These are phyloP conservation scores for Thripadectes ignobilis DNA, from an alignment of 2,797 vertebrate genomes.

Conservation along the genomic window DNA sequence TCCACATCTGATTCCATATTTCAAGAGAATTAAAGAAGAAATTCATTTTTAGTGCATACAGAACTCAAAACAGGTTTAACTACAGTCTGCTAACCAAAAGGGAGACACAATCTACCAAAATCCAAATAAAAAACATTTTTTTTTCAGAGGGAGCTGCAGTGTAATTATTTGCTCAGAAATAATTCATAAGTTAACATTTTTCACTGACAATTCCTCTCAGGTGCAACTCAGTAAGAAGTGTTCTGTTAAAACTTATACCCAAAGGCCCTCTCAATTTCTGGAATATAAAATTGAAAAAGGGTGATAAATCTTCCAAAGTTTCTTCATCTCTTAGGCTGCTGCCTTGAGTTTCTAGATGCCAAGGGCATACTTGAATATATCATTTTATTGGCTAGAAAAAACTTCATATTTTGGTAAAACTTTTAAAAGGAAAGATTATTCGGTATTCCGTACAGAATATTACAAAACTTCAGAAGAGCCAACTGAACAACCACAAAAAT, in stretches of 20 bases:
- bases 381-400: background rate
- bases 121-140: background rate
- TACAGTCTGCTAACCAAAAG: background rate
- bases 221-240: background rate
- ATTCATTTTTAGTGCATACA: background rate
- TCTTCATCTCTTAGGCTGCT: background rate
- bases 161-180: slow-evolving; percentile 46
- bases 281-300: background rate
- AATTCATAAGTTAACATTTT: slow-evolving; percentile 56
- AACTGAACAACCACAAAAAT: background rate
- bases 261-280: background rate
- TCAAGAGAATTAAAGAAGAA: background rate
- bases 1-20: background rate
- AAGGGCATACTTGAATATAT: background rate
- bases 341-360: background rate
- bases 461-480: background rate
- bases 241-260: background rate
- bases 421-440: background rate
- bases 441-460: background rate
- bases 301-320: background rate
- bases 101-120: slow-evolving; percentile 21
- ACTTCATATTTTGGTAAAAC: background rate
- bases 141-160: background rate
- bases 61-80: slow-evolving; percentile 2
- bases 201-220: slow-evolving; percentile 1